These are phyloP conservation scores for Boloria selene DNA, from an alignment of 2,888 invertebrate species.

Conservation along the genomic window DNA sequence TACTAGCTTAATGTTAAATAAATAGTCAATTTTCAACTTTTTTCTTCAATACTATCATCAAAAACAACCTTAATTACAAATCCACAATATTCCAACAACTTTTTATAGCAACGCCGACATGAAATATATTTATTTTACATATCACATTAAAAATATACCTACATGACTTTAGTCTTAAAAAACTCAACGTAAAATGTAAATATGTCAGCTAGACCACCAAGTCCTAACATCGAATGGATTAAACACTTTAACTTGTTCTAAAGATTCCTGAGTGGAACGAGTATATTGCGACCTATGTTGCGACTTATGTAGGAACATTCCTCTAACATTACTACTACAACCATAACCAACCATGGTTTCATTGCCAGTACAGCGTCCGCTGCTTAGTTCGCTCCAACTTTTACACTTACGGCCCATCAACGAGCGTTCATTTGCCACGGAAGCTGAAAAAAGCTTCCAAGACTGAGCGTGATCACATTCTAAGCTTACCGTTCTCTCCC, in stretches of 20 bases:
- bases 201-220: constrained; percentile 40
- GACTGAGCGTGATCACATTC: constrained; percentile 70
- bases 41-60: too few relatives aligned
- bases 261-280: constrained; percentile 28
- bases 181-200: not conserved
- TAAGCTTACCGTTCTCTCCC: constrained; percentile 54
- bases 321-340: constrained; percentile 48
- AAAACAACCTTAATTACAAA: too few relatives aligned
- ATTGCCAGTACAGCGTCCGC: constrained; percentile 55
- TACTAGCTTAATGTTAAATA: too few relatives aligned
- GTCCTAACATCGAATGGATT: constrained; percentile 53
- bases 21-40: too few relatives aligned
- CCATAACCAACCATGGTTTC: constrained; percentile 56
- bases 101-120: too few relatives aligned
- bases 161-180: too few relatives aligned
- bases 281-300: too few relatives aligned
- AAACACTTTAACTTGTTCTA: constrained; percentile 47
- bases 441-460: constrained; percentile 63
- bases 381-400: constrained; percentile 55
- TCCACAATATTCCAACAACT: too few relatives aligned
- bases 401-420: constrained; percentile 55
- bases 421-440: constrained; percentile 48
- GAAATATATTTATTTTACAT: too few relatives aligned
- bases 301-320: constrained; percentile 64
- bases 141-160: too few relatives aligned